Evolutionary conservation across 2,888 invertebrate genomes (phyloP).

Genomic region (Callosobruchus maculatus): DNA sequence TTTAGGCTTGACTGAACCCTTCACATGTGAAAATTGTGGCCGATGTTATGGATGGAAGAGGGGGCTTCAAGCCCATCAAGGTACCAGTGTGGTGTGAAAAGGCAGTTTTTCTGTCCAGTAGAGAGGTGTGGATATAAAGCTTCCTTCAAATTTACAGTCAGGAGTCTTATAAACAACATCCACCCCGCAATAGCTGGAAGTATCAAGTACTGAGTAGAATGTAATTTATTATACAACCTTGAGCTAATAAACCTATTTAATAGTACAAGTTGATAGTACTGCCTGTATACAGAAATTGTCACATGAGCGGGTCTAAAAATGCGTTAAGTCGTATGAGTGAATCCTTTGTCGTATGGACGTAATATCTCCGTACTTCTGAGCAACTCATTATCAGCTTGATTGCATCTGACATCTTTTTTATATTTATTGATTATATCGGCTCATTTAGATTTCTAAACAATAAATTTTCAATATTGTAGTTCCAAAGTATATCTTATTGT

Average conservation of each 20-base stretch:
- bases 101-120: slow-evolving; percentile 6
- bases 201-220: neutral
- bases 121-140: slow-evolving; percentile 10
- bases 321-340: no score
- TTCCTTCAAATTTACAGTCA: slow-evolving; percentile 8
- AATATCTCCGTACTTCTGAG: no score
- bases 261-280: no score
- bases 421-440: no score
- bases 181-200: slow-evolving; percentile 1
- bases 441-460: no score
- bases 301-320: no score
- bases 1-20: neutral
- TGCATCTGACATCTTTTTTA: no score
- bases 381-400: no score
- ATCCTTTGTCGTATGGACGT: no score
- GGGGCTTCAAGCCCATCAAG: slow-evolving; percentile 4
- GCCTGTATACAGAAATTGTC: no score
- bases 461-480: no score
- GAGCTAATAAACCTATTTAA: neutral
- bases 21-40: neutral
- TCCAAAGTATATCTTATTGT: no score
- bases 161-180: slow-evolving; percentile 3
- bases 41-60: neutral
- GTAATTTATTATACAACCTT: neutral
- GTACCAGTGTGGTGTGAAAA: slow-evolving; percentile 15